A percentile compares a stretch with the other conserved stretches of the same genome.
phyloP scores from a whole-genome alignment of 2,113 vertebrate genomes.

The Paradoxurus hermaphroditus region DNA sequence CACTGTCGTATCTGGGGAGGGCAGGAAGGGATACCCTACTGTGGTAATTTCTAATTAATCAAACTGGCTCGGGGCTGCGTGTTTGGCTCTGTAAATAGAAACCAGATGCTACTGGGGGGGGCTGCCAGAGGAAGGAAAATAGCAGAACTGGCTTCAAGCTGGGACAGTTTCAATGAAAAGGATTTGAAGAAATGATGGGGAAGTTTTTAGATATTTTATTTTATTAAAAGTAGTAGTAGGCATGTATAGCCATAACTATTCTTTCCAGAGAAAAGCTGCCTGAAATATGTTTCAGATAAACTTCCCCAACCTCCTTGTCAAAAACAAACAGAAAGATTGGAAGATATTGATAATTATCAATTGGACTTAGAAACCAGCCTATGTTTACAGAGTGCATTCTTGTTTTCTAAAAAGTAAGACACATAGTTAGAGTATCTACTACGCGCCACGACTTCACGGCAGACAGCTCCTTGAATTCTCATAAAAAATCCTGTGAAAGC shows the following conservation, averaged over 20 bases:
- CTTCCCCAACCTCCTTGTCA: neutral
- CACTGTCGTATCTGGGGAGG: neutral
- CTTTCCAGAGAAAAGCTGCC: neutral
- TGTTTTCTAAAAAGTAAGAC: neutral
- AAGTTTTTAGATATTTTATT: slow-evolving; percentile 14
- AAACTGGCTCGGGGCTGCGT: neutral
- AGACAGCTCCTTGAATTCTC: neutral
- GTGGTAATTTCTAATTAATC: slow-evolving; percentile 18
- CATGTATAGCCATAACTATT: neutral
- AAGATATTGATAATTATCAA: neutral
- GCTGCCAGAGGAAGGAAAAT: neutral
- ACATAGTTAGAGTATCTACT: neutral
- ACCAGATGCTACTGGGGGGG: neutral
- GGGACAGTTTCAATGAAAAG: neutral
- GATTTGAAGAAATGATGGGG: neutral
- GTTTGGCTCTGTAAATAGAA: slow-evolving; percentile 18
- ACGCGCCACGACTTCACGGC: neutral
- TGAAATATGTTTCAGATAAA: neutral
- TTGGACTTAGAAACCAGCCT: neutral
- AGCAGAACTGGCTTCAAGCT: neutral
- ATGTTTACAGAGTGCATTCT: neutral
- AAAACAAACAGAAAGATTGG: neutral
- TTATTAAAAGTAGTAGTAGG: slow-evolving; percentile 16
- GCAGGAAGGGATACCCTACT: neutral
- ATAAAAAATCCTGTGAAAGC: neutral